Conservation (phyloP, 2,888 invertebrate genomes). For the Ormyrus thymus region DNA sequence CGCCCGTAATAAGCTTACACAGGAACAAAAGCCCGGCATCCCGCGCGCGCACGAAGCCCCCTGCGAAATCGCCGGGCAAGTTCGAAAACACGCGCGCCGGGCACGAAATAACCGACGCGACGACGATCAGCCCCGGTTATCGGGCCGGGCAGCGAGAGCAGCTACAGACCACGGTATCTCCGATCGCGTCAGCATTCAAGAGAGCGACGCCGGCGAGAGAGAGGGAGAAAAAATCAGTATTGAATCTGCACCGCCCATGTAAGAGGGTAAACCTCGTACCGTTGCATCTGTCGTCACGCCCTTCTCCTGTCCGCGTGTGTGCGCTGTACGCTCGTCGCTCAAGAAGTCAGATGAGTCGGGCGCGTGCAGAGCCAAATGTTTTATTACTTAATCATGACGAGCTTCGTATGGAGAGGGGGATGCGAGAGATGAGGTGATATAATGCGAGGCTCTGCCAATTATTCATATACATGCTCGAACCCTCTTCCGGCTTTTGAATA, state of each 20-base stretch:
- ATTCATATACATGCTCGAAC: slow-evolving; percentile 48
- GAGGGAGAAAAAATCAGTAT: slow-evolving; percentile 36
- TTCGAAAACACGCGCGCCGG: slow-evolving; percentile 48
- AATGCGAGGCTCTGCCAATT: slow-evolving; percentile 36
- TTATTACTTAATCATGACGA: slow-evolving; percentile 75
- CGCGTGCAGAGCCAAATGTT: slow-evolving; percentile 69
- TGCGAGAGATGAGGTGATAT: slow-evolving; percentile 12
- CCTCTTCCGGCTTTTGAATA: slow-evolving; percentile 24
- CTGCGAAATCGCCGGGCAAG: slow-evolving; percentile 49
- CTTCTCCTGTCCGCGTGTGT: slow-evolving; percentile 57
- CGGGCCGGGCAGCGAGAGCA: not conserved
- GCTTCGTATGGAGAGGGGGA: slow-evolving; percentile 26
- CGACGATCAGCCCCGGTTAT: slow-evolving; percentile 5
- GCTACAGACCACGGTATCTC: slow-evolving; percentile 41
- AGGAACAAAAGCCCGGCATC: slow-evolving; percentile 40
- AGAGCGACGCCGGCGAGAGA: slow-evolving; percentile 52
- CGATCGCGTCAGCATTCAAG: slow-evolving; percentile 31
- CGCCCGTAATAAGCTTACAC: slow-evolving; percentile 7
- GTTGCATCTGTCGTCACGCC: slow-evolving; percentile 75
- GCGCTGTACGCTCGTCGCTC: slow-evolving; percentile 45
- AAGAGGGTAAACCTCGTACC: slow-evolving; percentile 70
- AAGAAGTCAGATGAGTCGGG: slow-evolving; percentile 64
- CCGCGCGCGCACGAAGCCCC: slow-evolving; percentile 32
- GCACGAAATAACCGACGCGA: slow-evolving; percentile 36
- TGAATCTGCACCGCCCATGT: slow-evolving; percentile 62